phyloP scores from a whole-genome alignment of 2,888 invertebrate species.

The Parasteatoda lunata region DNA sequence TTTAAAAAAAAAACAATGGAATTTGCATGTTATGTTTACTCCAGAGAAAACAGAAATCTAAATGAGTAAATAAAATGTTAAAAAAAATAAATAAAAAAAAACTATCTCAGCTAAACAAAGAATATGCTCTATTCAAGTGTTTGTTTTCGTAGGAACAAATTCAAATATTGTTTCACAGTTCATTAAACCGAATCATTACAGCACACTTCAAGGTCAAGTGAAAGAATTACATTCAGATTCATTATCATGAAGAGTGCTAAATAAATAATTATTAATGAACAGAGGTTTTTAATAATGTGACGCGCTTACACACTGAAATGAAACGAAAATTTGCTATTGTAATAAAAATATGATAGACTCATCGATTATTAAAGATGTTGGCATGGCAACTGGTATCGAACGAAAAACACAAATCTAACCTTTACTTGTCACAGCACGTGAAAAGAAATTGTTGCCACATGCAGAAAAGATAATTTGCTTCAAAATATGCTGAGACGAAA shows the following conservation, averaged over 20 bases:
- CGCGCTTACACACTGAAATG: not conserved
- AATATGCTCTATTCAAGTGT: too few species aligned
- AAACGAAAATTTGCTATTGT: not conserved
- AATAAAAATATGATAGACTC: not conserved
- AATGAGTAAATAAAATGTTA: too few species aligned
- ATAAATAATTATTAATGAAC: too few species aligned
- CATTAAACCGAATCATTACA: too few species aligned
- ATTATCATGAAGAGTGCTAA: too few species aligned
- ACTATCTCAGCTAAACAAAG: too few species aligned
- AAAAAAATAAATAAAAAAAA: too few species aligned
- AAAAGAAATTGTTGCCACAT: slow-evolving; percentile 2
- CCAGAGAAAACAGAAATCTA: not conserved
- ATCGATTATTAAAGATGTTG: slow-evolving; percentile 48
- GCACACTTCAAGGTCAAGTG: too few species aligned
- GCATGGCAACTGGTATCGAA: slow-evolving; percentile 22
- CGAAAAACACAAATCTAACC: slow-evolving; percentile 47
- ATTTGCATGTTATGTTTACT: not conserved
- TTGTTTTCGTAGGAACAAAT: too few species aligned
- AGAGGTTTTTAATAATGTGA: not conserved
- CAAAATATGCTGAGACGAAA: not conserved
- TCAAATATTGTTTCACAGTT: too few species aligned
- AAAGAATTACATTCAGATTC: too few species aligned
- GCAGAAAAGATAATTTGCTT: not conserved
- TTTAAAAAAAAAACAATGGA: not conserved
- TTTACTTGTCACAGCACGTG: slow-evolving; percentile 26